Evolutionary conservation across 2,113 vertebrate species (phyloP).

Genomic region (Hippocampus comes): DNA sequence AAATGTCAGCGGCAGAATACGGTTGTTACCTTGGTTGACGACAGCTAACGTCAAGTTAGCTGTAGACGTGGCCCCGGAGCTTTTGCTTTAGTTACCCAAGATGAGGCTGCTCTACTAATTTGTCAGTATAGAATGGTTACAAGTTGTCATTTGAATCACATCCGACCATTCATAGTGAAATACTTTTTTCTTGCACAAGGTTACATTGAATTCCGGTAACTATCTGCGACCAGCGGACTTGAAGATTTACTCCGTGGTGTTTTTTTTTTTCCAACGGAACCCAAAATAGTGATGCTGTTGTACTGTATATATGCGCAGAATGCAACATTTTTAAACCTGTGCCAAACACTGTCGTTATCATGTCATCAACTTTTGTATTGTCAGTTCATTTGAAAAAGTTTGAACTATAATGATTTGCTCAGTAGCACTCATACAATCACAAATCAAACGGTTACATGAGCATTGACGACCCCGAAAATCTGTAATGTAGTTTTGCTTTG

Average conservation of each 20-base stretch:
- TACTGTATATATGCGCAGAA: not conserved
- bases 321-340: not conserved
- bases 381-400: not conserved
- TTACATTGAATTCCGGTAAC: not conserved
- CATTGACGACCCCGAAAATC: not conserved
- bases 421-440: not conserved
- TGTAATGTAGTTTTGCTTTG: not conserved
- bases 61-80: slow-evolving; percentile 66
- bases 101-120: not conserved
- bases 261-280: not conserved
- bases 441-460: not conserved
- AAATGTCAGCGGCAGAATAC: not conserved
- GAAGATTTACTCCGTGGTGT: too few relatives aligned
- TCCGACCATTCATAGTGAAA: not conserved
- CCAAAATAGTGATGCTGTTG: not conserved
- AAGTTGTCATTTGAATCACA: not conserved
- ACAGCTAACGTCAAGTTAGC: slow-evolving; percentile 37
- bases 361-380: not conserved
- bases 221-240: not conserved
- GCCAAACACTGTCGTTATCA: not conserved
- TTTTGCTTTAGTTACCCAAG: not conserved
- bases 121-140: not conserved
- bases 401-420: not conserved
- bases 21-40: slow-evolving; percentile 29
- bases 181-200: not conserved